Conservation (phyloP, 2,888 invertebrate species). For the Drosophila birchii region DNA sequence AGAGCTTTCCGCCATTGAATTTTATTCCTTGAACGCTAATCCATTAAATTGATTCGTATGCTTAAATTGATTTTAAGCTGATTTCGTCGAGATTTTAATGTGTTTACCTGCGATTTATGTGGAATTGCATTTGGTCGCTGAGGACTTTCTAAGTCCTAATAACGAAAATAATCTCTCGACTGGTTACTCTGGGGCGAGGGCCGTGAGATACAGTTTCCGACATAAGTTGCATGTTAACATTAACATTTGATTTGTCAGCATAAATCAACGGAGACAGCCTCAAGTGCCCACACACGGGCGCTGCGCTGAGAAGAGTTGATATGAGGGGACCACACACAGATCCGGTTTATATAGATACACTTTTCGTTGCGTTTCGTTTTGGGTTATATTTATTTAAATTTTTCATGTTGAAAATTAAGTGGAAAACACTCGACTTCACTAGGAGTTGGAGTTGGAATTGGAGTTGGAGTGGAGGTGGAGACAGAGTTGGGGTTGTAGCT, state of each 20-base stretch:
- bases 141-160: background rate
- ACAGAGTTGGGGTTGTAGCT: constrained; percentile 7
- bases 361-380: constrained; percentile 17
- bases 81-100: constrained; percentile 61
- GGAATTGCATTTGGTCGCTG: constrained; percentile 5
- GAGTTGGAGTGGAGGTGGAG: constrained; percentile 3
- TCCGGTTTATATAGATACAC: constrained; percentile 37
- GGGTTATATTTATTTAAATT: constrained; percentile 68
- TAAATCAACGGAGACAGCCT: constrained; percentile 57
- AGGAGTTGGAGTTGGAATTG: constrained; percentile 6
- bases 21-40: constrained; percentile 69
- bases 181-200: background rate
- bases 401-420: constrained; percentile 71
- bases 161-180: constrained; percentile 8
- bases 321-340: constrained; percentile 72
- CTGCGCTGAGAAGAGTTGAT: constrained; percentile 21
- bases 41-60: constrained; percentile 80
- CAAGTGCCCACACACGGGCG: constrained; percentile 67
- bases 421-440: constrained; percentile 64
- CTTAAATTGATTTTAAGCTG: constrained; percentile 78
- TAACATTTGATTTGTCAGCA: constrained; percentile 75
- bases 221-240: constrained; percentile 66
- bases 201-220: constrained; percentile 52
- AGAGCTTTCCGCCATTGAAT: constrained; percentile 49
- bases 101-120: constrained; percentile 38